phyloP scores from a whole-genome alignment of 2,113 vertebrate species.

The Carlito syrichta region DNA sequence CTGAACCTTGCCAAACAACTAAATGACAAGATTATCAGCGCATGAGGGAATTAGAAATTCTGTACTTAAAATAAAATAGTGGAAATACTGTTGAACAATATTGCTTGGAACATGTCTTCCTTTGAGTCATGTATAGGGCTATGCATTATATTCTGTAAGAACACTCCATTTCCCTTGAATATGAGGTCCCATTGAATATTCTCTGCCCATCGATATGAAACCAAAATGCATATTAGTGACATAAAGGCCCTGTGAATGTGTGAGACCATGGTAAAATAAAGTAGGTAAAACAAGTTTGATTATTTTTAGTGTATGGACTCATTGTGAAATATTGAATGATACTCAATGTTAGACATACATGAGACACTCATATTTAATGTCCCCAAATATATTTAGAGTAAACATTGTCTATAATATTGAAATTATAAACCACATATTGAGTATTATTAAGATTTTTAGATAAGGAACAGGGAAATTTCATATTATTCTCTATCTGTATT shows the following conservation, averaged over 20 bases:
- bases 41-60: not conserved
- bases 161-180: not conserved
- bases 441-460: not conserved
- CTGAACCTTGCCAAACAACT: not conserved
- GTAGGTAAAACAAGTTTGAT: not conserved
- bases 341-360: too few species aligned
- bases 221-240: not conserved
- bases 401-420: not conserved
- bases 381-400: too few species aligned
- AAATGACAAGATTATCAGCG: not conserved
- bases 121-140: not conserved
- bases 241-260: accelerated
- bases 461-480: not conserved
- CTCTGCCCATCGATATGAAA: not conserved
- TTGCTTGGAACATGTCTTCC: not conserved
- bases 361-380: too few species aligned
- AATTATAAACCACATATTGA: not conserved
- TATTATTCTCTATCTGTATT: not conserved
- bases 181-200: not conserved
- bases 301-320: not conserved
- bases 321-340: not conserved
- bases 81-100: not conserved
- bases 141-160: not conserved
- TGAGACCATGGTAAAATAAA: not conserved
- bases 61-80: not conserved